Evolutionary conservation across 1,140 invertebrate species (phyloP), one percentile per base, ranked within the genome.

Genomic region (Tribolium castaneum): DNA sequence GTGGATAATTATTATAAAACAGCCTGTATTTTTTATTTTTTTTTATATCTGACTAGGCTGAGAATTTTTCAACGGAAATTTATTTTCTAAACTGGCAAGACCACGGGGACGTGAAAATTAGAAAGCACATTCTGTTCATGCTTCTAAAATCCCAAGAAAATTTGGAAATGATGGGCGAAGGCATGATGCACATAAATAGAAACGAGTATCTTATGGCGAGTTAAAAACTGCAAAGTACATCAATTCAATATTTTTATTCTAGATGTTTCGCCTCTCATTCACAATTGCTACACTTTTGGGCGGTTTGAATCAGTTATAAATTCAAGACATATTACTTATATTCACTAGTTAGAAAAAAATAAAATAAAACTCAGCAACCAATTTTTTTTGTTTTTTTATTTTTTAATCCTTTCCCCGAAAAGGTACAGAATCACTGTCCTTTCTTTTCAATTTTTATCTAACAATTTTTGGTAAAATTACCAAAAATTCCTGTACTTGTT

Each of bases 111-210:
- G 12, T 4, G 1, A 34, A 66, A 35, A 35, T 35, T 35, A 13
- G 30, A 6, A 35, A 66, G 14, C 59, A 66, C 12, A 12, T 66
- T 66, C 59, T 66, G 13, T 66, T 66, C 30, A 66, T 66, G 59
- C 6, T 66, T 2, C 3, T 66, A 12, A 66, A 66, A 12, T 66
- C 59, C 6, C 59, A 66, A 14, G 4, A 66, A 35, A 12, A 25
- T 9, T 35, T 66, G 7, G n/a, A 66, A 34, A 34, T 66, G 25
- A 10, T 39, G 10, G 59, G 59, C 3, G 59, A 3, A 34, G 30
- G 59, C 34, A 66, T 66, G 59, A 39, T 66, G 13, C 59, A 66
- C 9, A 35, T 66, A 9, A 35, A 66, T 35, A n/a, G 59, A 66
- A n/a, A 7, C 6, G 25, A 66, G 13, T 66, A 66, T 66, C 6